Evolutionary conservation across 1,140 invertebrate genomes (phyloP).

Genomic region (Pachyrhynchus sulphureomaculatus): DNA sequence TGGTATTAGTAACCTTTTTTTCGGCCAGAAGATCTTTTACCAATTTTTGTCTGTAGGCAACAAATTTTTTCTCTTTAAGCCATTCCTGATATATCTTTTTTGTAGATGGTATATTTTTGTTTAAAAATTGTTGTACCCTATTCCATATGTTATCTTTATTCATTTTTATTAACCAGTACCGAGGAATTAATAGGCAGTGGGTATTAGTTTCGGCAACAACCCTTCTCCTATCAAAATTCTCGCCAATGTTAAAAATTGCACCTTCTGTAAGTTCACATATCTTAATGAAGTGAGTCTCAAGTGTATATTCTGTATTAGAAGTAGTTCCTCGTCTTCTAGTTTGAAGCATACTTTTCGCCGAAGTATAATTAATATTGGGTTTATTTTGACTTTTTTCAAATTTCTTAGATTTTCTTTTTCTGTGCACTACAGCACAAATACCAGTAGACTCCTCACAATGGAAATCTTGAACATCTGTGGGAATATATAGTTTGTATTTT

Average conservation of each 20-base stretch:
- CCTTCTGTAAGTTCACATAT: constrained; percentile 27
- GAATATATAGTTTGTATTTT: constrained; percentile 53
- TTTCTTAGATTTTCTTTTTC: constrained; percentile 40
- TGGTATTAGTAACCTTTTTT: constrained; percentile 55
- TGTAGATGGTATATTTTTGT: constrained; percentile 60
- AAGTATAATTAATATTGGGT: too few species aligned
- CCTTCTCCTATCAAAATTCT: constrained; percentile 60
- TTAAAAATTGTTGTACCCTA: constrained; percentile 60
- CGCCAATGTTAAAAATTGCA: constrained; percentile 58
- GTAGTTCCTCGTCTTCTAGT: neutral
- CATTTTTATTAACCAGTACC: constrained; percentile 61
- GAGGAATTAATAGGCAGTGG: constrained; percentile 61
- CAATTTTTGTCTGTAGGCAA: constrained; percentile 55
- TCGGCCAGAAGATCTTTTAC: constrained; percentile 54
- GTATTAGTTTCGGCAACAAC: constrained; percentile 59
- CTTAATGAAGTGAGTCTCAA: constrained; percentile 25
- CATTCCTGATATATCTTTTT: constrained; percentile 59
- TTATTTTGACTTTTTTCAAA: too few species aligned
- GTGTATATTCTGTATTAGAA: neutral
- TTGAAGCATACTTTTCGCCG: neutral
- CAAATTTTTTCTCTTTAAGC: constrained; percentile 57
- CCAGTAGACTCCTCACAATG: neutral
- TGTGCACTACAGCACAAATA: constrained; percentile 4
- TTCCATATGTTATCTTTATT: constrained; percentile 66
- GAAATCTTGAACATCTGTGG: constrained; percentile 37